Conservation (phyloP, 1,140 invertebrate species). For the Zaprionus taronus region DNA sequence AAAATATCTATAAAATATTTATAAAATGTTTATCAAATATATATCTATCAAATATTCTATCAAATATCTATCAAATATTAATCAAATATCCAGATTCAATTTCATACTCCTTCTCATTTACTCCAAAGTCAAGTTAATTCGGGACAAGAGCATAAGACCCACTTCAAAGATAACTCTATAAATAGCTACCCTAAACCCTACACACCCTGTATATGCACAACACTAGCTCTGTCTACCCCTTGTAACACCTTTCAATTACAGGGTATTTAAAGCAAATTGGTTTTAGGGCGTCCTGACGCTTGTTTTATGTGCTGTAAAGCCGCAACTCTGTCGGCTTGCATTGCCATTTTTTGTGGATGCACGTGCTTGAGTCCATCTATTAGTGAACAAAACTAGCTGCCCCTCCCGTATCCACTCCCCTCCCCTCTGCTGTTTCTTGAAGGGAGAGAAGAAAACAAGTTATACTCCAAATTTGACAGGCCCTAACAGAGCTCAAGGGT, state of each 20-base stretch:
- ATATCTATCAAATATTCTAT: too few species aligned
- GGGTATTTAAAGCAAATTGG: conserved; percentile 34
- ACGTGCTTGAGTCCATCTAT: not conserved
- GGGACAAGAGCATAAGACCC: too few species aligned
- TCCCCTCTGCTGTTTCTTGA: not conserved
- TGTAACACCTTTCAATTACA: not conserved
- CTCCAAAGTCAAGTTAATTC: too few species aligned
- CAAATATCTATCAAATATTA: too few species aligned
- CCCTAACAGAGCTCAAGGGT: not conserved
- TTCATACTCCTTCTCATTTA: too few species aligned
- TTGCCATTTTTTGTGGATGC: not conserved
- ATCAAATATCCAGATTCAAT: too few species aligned
- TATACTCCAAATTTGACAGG: not conserved
- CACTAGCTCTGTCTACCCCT: not conserved
- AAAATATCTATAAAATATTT: too few species aligned
- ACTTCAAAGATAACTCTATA: too few species aligned
- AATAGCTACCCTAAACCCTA: not conserved
- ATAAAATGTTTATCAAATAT: too few species aligned
- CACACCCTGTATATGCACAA: not conserved
- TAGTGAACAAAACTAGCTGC: not conserved
- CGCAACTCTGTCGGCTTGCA: not conserved
- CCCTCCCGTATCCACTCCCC: not conserved
- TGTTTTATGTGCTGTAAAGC: not conserved
- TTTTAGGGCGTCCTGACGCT: conserved; percentile 2
- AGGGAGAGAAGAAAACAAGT: not conserved